phyloP scores from a whole-genome alignment of 1,140 invertebrate species.

The Conus betulinus region DNA sequence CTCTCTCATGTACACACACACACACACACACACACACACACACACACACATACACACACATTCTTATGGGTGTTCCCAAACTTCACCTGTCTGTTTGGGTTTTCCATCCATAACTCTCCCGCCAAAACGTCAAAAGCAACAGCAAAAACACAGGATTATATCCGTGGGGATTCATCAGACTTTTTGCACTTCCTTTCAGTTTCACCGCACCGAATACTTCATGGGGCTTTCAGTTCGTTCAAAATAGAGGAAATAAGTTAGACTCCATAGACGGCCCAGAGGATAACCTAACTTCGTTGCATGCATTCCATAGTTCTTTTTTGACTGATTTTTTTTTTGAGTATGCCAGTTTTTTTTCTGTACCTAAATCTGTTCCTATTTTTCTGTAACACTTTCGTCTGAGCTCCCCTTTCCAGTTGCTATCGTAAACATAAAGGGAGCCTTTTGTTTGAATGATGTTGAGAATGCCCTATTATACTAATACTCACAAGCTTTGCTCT shows the following conservation, averaged over 20 bases:
- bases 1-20: too few species aligned
- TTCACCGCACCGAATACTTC: too few species aligned
- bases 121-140: too few species aligned
- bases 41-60: too few species aligned
- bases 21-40: too few species aligned
- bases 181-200: neutral
- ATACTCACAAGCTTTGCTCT: too few species aligned
- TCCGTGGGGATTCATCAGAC: neutral
- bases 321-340: neutral
- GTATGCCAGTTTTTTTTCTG: neutral
- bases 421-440: constrained; percentile 12
- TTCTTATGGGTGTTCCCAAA: neutral
- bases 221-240: too few species aligned
- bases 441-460: neutral
- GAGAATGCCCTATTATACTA: neutral
- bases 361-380: too few species aligned
- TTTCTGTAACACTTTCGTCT: too few species aligned
- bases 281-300: neutral
- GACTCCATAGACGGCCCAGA: too few species aligned
- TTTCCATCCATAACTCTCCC: neutral
- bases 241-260: too few species aligned
- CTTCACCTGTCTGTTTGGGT: neutral
- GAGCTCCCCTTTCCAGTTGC: neutral
- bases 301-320: neutral
- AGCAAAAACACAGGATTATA: too few species aligned